Conservation (phyloP, 37 sponge, comb jelly and placozoan genomes). For the Mnemiopsis leidyi region DNA sequence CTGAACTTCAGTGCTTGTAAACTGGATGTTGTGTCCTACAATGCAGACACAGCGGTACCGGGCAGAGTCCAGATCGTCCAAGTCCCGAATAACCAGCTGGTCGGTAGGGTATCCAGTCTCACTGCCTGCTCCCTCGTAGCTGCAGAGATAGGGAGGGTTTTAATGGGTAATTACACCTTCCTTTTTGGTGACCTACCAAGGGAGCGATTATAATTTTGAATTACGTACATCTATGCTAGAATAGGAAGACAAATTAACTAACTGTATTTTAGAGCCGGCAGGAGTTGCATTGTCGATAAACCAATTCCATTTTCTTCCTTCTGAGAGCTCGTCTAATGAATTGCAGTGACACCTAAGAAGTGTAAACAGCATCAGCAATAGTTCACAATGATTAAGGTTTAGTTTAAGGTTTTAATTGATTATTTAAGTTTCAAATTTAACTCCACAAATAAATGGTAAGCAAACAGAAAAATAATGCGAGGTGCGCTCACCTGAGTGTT, state of each 20-base stretch:
- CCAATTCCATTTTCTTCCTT: background rate
- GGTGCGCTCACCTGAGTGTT: background rate
- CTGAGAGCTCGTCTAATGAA: background rate
- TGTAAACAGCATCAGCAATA: background rate
- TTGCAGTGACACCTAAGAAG: background rate
- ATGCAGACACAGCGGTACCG: background rate
- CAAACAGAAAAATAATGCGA: too few relatives aligned
- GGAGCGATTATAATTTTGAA: too few relatives aligned
- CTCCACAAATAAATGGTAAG: too few relatives aligned
- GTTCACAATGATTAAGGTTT: too few relatives aligned
- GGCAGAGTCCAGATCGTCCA: conserved; percentile 35
- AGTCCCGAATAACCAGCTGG: background rate
- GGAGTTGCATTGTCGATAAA: conserved; percentile 15
- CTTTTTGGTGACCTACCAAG: too few relatives aligned
- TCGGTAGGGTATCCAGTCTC: background rate
- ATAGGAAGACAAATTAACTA: too few relatives aligned
- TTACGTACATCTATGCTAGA: too few relatives aligned
- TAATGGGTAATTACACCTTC: too few relatives aligned
- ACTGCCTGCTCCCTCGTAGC: background rate
- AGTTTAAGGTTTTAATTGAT: too few relatives aligned
- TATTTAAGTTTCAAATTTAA: too few relatives aligned
- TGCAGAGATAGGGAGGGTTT: too few relatives aligned
- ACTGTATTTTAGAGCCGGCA: conserved; percentile 4
- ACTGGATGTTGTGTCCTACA: background rate
- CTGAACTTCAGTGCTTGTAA: background rate